Evolutionary conservation across 2,113 vertebrate genomes (phyloP).

Genomic region (Oryzias javanicus): DNA sequence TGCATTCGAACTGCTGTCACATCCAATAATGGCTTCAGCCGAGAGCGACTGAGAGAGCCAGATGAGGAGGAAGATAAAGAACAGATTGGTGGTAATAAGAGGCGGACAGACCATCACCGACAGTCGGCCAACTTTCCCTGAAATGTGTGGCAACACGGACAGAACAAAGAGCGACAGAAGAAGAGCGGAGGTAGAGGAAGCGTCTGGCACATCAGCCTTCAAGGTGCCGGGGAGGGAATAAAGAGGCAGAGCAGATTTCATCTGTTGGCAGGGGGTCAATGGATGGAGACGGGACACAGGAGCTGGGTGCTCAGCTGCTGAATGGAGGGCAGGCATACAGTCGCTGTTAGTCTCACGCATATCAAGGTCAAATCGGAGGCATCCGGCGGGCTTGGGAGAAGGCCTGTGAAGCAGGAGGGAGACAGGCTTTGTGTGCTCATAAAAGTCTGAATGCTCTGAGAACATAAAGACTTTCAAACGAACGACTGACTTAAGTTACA

Average conservation of each 20-base stretch:
- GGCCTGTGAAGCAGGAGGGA: slow-evolving; percentile 10
- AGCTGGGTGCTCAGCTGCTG: slow-evolving; percentile 44
- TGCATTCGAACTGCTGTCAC: slow-evolving; percentile 22
- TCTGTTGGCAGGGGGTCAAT: slow-evolving; percentile 36
- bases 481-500: not conserved
- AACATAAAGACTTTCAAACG: slow-evolving; percentile 3
- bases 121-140: slow-evolving; percentile 13
- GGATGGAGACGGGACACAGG: slow-evolving; percentile 36
- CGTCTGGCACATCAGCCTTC: slow-evolving; percentile 19
- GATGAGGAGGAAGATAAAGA: slow-evolving; percentile 6
- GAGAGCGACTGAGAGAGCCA: not conserved
- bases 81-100: slow-evolving; percentile 35
- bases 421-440: slow-evolving; percentile 15
- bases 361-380: slow-evolving; percentile 42
- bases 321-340: slow-evolving; percentile 27
- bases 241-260: slow-evolving; percentile 40
- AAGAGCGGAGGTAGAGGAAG: slow-evolving; percentile 3
- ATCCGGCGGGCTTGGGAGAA: slow-evolving; percentile 31
- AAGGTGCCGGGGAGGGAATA: slow-evolving; percentile 35
- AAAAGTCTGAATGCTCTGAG: slow-evolving; percentile 18
- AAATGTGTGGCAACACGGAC: slow-evolving; percentile 15
- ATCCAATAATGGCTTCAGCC: slow-evolving; percentile 15
- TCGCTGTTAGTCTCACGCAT: slow-evolving; percentile 15
- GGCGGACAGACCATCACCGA: slow-evolving; percentile 7
- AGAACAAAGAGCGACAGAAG: slow-evolving; percentile 9